These are phyloP conservation scores for Dipus sagitta DNA, from an alignment of 2,797 vertebrate genomes.

Conservation along the genomic window DNA sequence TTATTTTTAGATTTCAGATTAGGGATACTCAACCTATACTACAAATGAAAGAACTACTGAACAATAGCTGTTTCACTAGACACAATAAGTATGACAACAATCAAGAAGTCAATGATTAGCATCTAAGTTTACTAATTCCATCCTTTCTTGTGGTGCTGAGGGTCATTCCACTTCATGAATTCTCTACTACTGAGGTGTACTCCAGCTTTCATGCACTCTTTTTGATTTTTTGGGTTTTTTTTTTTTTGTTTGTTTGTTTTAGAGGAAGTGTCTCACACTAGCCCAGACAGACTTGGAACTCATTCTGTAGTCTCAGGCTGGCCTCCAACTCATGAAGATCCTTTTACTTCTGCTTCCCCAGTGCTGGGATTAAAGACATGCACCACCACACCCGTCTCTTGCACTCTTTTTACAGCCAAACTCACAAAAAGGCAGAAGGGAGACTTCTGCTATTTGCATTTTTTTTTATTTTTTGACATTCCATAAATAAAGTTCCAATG, in stretches of 20 bases:
- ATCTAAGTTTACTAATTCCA: conserved; percentile 18
- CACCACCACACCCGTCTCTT: neutral
- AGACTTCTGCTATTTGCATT: neutral
- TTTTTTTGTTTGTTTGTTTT: too few species aligned
- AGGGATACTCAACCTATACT: neutral
- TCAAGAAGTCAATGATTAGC: neutral
- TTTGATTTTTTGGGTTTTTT: too few species aligned
- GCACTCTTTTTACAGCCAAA: neutral
- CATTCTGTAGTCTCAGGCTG: too few species aligned
- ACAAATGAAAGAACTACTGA: conserved; percentile 5
- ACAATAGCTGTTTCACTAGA: neutral
- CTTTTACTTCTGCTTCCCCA: too few species aligned
- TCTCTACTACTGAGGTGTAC: neutral
- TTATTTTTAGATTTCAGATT: neutral
- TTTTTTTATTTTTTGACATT: conserved; percentile 4
- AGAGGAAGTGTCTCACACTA: too few species aligned
- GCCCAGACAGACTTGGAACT: too few species aligned
- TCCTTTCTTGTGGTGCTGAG: neutral
- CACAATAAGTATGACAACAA: neutral
- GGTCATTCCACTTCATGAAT: neutral
- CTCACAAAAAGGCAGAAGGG: neutral
- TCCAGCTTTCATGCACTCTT: too few species aligned
- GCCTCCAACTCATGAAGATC: too few species aligned
- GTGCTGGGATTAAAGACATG: too few species aligned
- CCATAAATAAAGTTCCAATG: conserved; percentile 8